Evolutionary conservation across 2,888 invertebrate species (phyloP), one percentile per base, ranked within the genome.

Genomic region (Macrophya alboannulata): DNA sequence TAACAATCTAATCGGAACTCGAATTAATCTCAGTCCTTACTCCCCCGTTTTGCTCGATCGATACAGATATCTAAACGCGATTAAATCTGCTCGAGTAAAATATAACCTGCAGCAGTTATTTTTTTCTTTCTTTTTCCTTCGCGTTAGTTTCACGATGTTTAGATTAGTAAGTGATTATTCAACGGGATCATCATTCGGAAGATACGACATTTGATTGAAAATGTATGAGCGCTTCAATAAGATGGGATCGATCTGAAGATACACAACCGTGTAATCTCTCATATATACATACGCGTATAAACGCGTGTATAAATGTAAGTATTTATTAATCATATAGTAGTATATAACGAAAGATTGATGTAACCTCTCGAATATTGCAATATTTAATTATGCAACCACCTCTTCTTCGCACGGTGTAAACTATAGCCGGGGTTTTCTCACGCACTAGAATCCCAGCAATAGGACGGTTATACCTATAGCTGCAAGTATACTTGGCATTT

Each of bases 361-460:
- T 81, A 81, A 81, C 81, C 31, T 40, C 59, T 21, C 59, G 59
- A 25, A 59, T 90, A 90, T 91, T 89, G 91, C 91, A 91, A 91
- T 91, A 89, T 89, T 87, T 92, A 91, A 92, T 92, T 92, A 92
- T 91, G 92, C 91, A 92, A 92, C 90, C 87, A 88, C 89, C 89
- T 88, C 82, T 86, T 88, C 88, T 87, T 86, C 84, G 82, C 40
- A 84, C 74, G 77, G 83, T 83, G n/a, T 68, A 81, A 86, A 86
- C 79, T 84, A n/a, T n/a, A 88, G 86, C 89, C 88, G 86, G 88
- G 88, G 86, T 90, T 91, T 92, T 92, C 92, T 92, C 92, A 92
- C 92, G 92, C 91, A 91, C 88, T 89, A 85, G 87, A 89, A 83
- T 83, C 83, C 83, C 83, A 83, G 45, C 31, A 31, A n/a, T n/a